Evolutionary conservation across 1,140 invertebrate genomes (phyloP).

Genomic region (Trichonephila inaurata): DNA sequence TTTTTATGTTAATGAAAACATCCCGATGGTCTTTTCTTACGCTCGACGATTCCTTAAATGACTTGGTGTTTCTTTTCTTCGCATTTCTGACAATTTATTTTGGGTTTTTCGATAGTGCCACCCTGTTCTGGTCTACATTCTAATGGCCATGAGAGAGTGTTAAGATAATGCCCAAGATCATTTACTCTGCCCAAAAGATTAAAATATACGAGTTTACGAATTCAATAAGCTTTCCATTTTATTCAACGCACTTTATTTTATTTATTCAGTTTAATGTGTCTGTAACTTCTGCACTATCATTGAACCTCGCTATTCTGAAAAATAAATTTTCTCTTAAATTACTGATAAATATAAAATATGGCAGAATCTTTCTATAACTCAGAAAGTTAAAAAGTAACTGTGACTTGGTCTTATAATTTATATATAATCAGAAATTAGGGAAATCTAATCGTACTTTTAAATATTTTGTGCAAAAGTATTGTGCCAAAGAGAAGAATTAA

Average conservation of each 20-base stretch:
- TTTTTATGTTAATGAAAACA: constrained; percentile 61
- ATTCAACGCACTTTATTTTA: not conserved
- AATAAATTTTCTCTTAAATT: no score
- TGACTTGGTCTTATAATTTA: no score
- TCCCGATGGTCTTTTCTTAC: not conserved
- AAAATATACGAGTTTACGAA: not conserved
- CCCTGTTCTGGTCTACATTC: not conserved
- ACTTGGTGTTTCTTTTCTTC: not conserved
- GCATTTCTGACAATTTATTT: not conserved
- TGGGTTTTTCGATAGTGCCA: not conserved
- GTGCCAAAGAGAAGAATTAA: no score
- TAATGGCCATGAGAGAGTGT: constrained; percentile 6
- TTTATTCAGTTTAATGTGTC: not conserved
- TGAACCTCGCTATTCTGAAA: no score
- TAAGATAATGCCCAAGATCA: not conserved
- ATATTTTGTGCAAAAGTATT: no score
- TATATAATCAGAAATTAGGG: no score
- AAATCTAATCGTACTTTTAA: no score
- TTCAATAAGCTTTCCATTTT: not conserved
- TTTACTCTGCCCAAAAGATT: not conserved
- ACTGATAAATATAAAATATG: no score
- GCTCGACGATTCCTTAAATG: constrained; percentile 24
- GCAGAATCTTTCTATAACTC: no score
- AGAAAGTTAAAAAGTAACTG: no score
- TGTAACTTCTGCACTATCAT: no score